Conservation (phyloP, 1,140 invertebrate species). For the Eubasilissa regina region DNA sequence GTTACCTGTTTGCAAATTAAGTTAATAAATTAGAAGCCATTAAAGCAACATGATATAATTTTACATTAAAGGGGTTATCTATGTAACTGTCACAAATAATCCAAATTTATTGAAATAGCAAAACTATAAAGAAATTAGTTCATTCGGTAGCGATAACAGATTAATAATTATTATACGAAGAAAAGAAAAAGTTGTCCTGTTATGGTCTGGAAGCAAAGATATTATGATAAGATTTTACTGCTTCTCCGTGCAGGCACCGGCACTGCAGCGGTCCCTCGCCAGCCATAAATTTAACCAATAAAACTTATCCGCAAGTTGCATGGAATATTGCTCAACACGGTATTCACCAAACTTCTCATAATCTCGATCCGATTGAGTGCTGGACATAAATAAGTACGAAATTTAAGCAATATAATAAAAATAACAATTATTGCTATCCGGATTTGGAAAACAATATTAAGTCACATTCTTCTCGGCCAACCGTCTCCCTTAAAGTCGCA, state of each 20-base stretch:
- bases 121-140: no score
- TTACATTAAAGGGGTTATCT: no score
- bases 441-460: no score
- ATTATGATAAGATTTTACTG: neutral
- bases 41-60: no score
- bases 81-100: no score
- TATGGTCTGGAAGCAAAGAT: constrained; percentile 2
- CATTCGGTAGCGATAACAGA: no score
- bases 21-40: no score
- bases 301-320: constrained; percentile 23
- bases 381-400: neutral
- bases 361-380: neutral
- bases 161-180: constrained; percentile 1
- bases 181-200: constrained; percentile 1
- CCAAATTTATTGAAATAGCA: no score
- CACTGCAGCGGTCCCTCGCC: constrained; percentile 8
- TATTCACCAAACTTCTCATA: neutral
- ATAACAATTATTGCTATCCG: no score
- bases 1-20: no score
- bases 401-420: neutral
- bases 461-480: no score
- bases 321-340: neutral
- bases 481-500: no score
- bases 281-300: constrained; percentile 19
- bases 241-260: neutral